Evolutionary conservation across 2,113 vertebrate species (phyloP).

Genomic region (Cyrtonyx montezumae): DNA sequence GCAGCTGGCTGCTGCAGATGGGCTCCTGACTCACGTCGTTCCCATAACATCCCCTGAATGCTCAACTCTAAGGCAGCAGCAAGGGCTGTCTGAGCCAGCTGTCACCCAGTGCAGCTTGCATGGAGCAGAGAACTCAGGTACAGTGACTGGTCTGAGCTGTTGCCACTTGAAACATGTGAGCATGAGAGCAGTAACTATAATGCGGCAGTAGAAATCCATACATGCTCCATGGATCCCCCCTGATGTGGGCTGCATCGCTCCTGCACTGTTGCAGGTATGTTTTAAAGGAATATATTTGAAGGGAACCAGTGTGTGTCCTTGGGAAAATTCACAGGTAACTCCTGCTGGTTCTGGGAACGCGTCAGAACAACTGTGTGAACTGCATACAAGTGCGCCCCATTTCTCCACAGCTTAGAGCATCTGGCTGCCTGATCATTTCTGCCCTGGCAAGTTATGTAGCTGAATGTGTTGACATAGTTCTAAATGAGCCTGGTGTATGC

Average conservation of each 20-base stretch:
- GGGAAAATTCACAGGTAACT: not conserved
- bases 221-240: fast-evolving
- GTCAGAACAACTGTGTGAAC: not conserved
- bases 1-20: conserved; percentile 50
- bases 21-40: not conserved
- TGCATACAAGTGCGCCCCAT: fast-evolving
- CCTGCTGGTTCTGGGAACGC: not conserved
- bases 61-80: not conserved
- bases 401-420: not conserved
- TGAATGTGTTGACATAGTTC: not conserved
- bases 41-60: not conserved
- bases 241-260: not conserved
- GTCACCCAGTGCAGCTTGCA: not conserved
- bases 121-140: not conserved
- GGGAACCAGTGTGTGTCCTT: not conserved
- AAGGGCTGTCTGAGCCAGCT: not conserved
- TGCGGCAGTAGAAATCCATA: not conserved
- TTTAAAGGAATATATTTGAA: not conserved
- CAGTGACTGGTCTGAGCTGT: not conserved
- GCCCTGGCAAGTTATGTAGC: not conserved
- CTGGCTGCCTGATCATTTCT: not conserved
- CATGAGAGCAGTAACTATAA: not conserved
- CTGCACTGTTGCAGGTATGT: not conserved
- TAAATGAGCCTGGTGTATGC: not conserved
- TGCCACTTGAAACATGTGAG: not conserved